A percentile compares a stretch with the other conserved stretches of the same genome.
Conservation (phyloP, 1,140 invertebrate species). For the Papilio polytes region DNA sequence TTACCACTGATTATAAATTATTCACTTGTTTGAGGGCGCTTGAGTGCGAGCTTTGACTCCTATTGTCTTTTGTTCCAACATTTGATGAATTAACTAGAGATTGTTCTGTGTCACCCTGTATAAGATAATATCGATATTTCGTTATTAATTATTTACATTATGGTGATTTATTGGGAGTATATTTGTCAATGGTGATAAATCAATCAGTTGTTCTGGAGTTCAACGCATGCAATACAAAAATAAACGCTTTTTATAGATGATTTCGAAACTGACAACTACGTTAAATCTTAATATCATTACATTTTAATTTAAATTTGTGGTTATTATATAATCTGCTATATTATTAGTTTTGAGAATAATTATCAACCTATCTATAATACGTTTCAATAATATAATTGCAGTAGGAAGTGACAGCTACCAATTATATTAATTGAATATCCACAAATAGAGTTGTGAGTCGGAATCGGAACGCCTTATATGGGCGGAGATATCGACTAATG, state of each 20-base stretch:
- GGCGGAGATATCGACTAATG: constrained; percentile 32
- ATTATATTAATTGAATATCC: constrained; percentile 21
- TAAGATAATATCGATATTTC: neutral
- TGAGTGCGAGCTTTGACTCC: neutral
- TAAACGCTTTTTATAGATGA: too few relatives aligned
- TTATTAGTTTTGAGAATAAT: neutral
- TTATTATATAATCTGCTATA: too few relatives aligned
- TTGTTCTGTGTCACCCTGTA: neutral
- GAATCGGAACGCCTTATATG: constrained; percentile 41
- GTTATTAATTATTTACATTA: neutral
- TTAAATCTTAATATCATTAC: too few relatives aligned
- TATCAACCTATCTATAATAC: neutral
- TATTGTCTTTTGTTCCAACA: neutral
- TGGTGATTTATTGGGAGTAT: constrained; percentile 5
- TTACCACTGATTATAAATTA: neutral
- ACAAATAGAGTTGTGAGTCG: constrained; percentile 39
- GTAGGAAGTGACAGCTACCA: neutral
- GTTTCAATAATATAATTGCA: neutral
- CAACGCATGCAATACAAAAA: neutral
- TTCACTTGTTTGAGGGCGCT: neutral
- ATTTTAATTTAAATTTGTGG: too few relatives aligned
- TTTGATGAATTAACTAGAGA: neutral
- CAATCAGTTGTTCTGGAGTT: neutral
- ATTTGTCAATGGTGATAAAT: neutral
- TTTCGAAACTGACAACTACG: too few relatives aligned